Base-by-base conservation (phyloP, 2,888 invertebrate species). In the Chorisops tibialis region DNA sequence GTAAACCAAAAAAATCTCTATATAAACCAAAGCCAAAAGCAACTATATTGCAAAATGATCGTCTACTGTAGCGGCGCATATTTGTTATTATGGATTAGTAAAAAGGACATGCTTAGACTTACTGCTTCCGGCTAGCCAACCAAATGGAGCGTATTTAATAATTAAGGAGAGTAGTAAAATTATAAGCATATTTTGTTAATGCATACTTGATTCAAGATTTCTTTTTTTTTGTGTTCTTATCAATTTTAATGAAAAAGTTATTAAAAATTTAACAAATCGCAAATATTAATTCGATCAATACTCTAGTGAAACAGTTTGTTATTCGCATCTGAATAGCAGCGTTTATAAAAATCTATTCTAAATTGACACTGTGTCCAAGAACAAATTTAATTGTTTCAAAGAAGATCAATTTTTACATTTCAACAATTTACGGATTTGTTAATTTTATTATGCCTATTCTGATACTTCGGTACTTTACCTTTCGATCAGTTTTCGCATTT, bases 401-500 rank as follows among this genome's bases (percentile, higher is more conserved):
- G n/a, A n/a, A n/a, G n/a, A n/a, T n/a, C n/a, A n/a, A n/a, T n/a
- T n/a, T 30, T 30, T 7, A 30, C 9, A 30, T 1, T 30, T 30
- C 30, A 30, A 30, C 1, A 30, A 30, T 5, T 30, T 30, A 30
- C 2, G 5, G 30, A 60, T 62, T 65, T 68, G 67, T 65, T 67
- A 66, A 43, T 52, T 37, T 51, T 56, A 2, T n/a, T 52, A 35
- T 38, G 14, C 18, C 19, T 52, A 52, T 49, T 35, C 24, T 19
- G 16, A 24, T 24, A 38, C 30, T 47, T 22, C 18, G 16, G 39
- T 71, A 79, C 89, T 87, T 91, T 87, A 93, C 93, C 93, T 93
- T 88, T 94, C 94, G 84, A 94, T 91, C 83, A 93, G 90, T 87
- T 93, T 93, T 84, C 94, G 89, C 91, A 93, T 93, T 87, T 93